phyloP scores from a whole-genome alignment of 1,140 invertebrate genomes.

The Camponotus pennsylvanicus region DNA sequence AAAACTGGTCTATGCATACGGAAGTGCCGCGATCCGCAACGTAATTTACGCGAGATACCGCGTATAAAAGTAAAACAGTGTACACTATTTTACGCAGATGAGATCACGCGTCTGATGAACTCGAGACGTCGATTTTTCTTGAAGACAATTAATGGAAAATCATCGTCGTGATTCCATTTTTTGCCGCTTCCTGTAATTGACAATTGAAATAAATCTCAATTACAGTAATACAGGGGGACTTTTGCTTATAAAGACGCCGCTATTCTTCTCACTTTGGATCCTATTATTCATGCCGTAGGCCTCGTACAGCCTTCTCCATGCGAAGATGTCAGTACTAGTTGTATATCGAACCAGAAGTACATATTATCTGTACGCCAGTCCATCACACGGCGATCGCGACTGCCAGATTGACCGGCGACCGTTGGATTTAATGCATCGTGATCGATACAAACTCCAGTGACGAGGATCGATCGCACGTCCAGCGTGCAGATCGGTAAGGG shows the following conservation, averaged over 20 bases:
- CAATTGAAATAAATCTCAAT: slow-evolving; percentile 35
- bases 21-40: not conserved
- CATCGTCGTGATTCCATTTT: slow-evolving; percentile 2
- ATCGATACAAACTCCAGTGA: slow-evolving; percentile 51
- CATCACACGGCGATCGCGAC: slow-evolving; percentile 38
- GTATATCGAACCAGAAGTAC: not conserved
- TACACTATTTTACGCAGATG: not conserved
- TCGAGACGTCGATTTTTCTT: not conserved
- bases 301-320: not conserved
- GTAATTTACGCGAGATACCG: not conserved
- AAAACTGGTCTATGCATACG: slow-evolving; percentile 9
- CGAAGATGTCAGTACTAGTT: not conserved
- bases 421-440: slow-evolving; percentile 19
- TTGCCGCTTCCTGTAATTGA: not conserved
- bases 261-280: slow-evolving; percentile 26
- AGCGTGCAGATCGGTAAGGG: slow-evolving; percentile 46
- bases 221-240: not conserved
- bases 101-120: not conserved
- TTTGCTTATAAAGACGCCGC: not conserved
- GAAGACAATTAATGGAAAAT: not conserved
- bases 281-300: slow-evolving; percentile 17
- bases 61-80: slow-evolving; percentile 1
- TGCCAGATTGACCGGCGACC: not conserved
- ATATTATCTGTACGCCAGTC: slow-evolving; percentile 39
- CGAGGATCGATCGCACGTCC: slow-evolving; percentile 50